Conservation (phyloP, 1,140 invertebrate genomes). For the Branchinecta lynchi region DNA sequence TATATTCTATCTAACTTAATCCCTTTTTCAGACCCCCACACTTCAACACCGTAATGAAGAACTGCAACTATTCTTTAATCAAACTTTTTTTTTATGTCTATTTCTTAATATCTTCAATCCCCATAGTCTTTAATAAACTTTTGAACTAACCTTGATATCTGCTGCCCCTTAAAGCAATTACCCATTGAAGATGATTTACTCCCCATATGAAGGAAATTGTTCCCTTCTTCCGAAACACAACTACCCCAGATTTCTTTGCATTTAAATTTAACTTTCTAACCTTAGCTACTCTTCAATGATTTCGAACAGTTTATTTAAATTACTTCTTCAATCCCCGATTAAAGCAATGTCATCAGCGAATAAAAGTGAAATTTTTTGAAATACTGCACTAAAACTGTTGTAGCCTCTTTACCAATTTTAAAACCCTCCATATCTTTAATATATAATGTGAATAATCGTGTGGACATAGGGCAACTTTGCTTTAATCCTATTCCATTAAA, state of each 20-base stretch:
- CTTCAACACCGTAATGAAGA: conserved; percentile 5
- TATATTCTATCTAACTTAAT: conserved; percentile 7
- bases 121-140: neutral
- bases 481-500: neutral
- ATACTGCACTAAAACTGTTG: neutral
- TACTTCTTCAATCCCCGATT: neutral
- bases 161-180: too few species aligned
- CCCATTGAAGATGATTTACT: neutral
- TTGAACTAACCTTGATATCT: neutral
- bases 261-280: conserved; percentile 1
- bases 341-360: conserved; percentile 6
- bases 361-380: neutral
- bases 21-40: neutral
- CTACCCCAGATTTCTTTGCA: neutral
- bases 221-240: neutral
- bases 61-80: neutral
- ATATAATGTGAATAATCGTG: neutral
- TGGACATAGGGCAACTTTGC: neutral
- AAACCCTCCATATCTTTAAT: conserved; percentile 2
- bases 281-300: neutral
- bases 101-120: too few species aligned
- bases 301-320: conserved; percentile 2
- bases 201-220: conserved; percentile 1
- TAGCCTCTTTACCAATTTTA: neutral
- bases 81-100: neutral